Conservation (phyloP, 64 coral and sea anemone genomes). For the Pachyseris speciosa region DNA sequence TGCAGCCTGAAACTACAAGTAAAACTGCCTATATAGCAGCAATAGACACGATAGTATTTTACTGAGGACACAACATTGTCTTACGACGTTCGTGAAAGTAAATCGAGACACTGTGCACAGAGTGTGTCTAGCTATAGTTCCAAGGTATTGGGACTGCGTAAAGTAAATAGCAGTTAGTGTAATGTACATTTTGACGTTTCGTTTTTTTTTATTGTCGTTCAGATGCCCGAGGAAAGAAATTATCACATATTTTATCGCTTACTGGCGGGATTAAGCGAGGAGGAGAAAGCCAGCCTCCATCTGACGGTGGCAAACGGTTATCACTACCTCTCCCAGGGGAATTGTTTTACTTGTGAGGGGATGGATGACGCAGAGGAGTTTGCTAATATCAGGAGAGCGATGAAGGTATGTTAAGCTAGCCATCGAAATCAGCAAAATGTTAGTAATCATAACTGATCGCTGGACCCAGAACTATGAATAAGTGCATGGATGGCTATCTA, state of each 20-base stretch:
- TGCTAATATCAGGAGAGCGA: slow-evolving; percentile 70
- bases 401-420: slow-evolving; percentile 76
- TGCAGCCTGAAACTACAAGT: too few species aligned
- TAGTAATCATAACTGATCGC: neutral
- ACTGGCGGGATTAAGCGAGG: slow-evolving; percentile 70
- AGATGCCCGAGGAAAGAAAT: slow-evolving; percentile 95
- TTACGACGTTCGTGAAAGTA: too few species aligned
- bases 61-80: too few species aligned
- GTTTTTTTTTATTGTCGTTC: neutral
- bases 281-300: slow-evolving; percentile 74
- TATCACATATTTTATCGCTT: slow-evolving; percentile 97
- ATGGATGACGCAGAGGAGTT: slow-evolving; percentile 81
- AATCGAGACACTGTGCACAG: too few species aligned
- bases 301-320: slow-evolving; percentile 85
- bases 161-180: neutral
- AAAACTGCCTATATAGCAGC: too few species aligned
- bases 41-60: too few species aligned
- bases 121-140: too few species aligned
- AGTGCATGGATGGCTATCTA: neutral
- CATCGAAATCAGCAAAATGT: too few species aligned
- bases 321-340: slow-evolving; percentile 79
- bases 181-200: neutral
- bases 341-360: slow-evolving; percentile 75
- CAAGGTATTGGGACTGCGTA: neutral
- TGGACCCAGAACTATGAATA: too few species aligned